Percentiles rank a stretch among this genome's conserved stretches.
Conservation (phyloP, 2,797 vertebrate genomes). For the Callimico goeldii region DNA sequence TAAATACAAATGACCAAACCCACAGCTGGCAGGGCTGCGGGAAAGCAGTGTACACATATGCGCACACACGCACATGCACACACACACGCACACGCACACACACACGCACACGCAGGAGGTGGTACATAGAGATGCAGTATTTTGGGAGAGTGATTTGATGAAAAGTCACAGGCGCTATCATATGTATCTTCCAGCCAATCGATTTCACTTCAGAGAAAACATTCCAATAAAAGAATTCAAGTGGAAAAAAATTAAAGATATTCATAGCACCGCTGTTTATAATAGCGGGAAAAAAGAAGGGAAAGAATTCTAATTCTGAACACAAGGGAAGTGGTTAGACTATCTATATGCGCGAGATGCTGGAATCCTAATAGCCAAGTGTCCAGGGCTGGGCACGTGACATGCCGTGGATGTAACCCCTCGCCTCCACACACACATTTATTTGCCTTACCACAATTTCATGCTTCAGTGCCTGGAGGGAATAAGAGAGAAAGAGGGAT, state of each 20-base stretch:
- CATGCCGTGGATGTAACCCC: background rate
- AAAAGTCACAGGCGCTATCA: too few relatives aligned
- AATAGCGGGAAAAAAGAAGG: background rate
- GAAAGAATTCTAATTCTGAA: background rate
- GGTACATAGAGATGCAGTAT: background rate
- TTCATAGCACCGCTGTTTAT: background rate
- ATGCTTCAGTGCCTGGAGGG: background rate
- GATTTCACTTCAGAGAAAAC: background rate
- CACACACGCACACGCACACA: too few relatives aligned
- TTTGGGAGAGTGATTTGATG: background rate
- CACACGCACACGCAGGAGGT: background rate
- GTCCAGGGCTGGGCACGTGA: background rate
- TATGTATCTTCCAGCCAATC: constrained; percentile 20
- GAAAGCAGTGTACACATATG: too few relatives aligned
- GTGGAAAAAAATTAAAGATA: background rate
- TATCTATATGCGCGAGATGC: background rate
- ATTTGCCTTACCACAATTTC: background rate
- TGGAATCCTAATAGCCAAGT: background rate
- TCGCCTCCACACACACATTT: too few relatives aligned
- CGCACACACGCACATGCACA: background rate
- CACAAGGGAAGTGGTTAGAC: background rate
- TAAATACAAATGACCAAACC: background rate
- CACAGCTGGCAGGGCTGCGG: background rate
- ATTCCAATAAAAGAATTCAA: background rate
- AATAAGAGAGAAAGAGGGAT: background rate